Evolutionary conservation across 1,140 invertebrate species (phyloP), one percentile per base, ranked within the genome.

Genomic region (Conus ventricosus): DNA sequence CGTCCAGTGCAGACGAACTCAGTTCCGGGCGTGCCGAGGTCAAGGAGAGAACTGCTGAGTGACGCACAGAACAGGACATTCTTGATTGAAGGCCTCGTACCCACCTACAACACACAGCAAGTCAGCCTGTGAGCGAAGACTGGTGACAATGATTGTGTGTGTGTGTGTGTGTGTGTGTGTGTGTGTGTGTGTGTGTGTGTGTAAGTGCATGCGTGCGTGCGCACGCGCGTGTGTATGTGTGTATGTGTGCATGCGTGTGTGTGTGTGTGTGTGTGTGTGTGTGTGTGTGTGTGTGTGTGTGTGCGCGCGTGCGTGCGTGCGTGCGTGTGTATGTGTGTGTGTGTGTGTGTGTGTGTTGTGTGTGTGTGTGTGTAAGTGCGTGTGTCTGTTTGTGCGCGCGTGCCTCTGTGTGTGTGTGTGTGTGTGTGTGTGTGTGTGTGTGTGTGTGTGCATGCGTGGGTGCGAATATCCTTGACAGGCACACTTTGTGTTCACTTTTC

Each of bases 11-110:
- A 82, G 80, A 82, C 39, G 80, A 82, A 27, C 7, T 6, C 10
- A 55, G 23, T 6, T 51, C 7, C 7, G 80, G 7, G 39, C 39
- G 39, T 71, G 67, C 6, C 17, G 67, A 20, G 1, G 67, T 71
- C 11, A 71, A 71, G 11, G 80, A 60, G 57, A 25, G 71, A 88
- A 23, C 25, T 80, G 1, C 53, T 89, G 89, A n/a, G 80, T 55
- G n/a, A 85, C 87, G 60, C 89, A 91, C 57, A 91, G 88, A 1
- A 85, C 57, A 1, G 90, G 89, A 71, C 86, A 91, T 15, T 87
- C 76, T n/a, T 90, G 85, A 20, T 81, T 25, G n/a, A 91, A 87
- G 5, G 88, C 83, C 54, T 88, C 67, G 71, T 90, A 91, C 15
- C 90, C 90, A 89, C 90, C 90, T 91, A 87, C 25, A 87, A 88